Base-by-base conservation (phyloP, 2,888 invertebrate species). In the Apamea monoglypha region DNA sequence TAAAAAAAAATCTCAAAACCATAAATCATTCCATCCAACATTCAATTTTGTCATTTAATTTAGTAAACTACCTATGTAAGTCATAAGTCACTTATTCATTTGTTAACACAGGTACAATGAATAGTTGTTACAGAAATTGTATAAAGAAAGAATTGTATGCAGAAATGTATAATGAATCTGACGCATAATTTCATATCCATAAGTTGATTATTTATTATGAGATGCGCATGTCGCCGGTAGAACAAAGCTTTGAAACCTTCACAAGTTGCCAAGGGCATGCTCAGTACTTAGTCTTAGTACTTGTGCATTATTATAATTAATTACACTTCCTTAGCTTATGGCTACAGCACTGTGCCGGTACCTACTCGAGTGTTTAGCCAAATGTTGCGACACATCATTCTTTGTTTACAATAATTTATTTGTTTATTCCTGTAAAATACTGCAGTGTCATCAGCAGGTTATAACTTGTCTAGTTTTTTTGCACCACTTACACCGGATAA, bases 291-390 rank as follows among this genome's bases (percentile, higher is more conserved):
- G 82, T 82, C 74, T 80, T 84, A 78, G 73, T 84, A 78, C 80
- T 81, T 80, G 68, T 87, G 85, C 86, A 87, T 90, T 88, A 92
- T 92, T 91, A 91, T 92, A 93, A 93, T 92, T 92, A 91, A 91
- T 91, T 88, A 91, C 87, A 91, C 92, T 94, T 94, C 94, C 95
- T 94, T 87, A 90, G 82, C 84, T 87, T 90, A 85, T 78, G 79
- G 84, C 80, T 87, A 76, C 72, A 78, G 64, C 64, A 68, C 63
- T 68, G 36, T 68, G 70, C 69, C 29, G 47, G 68, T 25, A 63
- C 3, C 29, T 16, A 69, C 68, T 59, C 56, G 21, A 76, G 47
- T 73, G 63, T 59, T 70, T n/a, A 76, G 67, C 81, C 76, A 77
- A 85, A 82, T 75, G 64, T 47, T 66, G 32, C 66, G 4, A 61